These are phyloP conservation scores for Adela reaumurella DNA, from an alignment of 2,888 invertebrate genomes.

Conservation along the genomic window DNA sequence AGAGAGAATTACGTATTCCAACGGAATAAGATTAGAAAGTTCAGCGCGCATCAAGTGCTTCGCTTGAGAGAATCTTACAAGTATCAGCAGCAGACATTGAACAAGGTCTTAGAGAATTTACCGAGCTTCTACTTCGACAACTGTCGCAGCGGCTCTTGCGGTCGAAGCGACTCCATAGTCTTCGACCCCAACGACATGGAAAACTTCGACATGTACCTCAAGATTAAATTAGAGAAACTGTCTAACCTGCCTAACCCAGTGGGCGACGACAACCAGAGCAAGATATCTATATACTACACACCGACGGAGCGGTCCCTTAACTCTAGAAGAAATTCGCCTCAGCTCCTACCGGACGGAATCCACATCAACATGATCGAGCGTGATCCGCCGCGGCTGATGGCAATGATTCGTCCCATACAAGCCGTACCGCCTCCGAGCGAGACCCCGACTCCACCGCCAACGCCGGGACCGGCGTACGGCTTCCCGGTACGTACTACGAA, in stretches of 20 bases:
- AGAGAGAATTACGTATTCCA: conserved; percentile 95
- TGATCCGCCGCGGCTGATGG: conserved; percentile 33
- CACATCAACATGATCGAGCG: conserved; percentile 66
- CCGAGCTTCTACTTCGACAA: conserved; percentile 90
- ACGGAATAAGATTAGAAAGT: conserved; percentile 89
- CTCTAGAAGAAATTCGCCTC: conserved; percentile 41
- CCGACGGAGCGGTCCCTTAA: conserved; percentile 67
- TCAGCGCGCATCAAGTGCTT: conserved; percentile 88
- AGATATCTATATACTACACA: conserved; percentile 76
- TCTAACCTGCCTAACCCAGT: conserved; percentile 45
- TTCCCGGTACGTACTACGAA: conserved; percentile 18
- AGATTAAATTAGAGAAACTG: conserved; percentile 61
- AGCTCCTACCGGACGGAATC: conserved; percentile 52
- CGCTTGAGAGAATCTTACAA: conserved; percentile 90
- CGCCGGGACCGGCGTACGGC: conserved; percentile 14
- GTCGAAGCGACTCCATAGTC: conserved; percentile 69
- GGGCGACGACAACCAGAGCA: conserved; percentile 63
- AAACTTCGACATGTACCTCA: conserved; percentile 64
- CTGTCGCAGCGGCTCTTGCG: conserved; percentile 82
- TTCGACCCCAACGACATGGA: conserved; percentile 64
- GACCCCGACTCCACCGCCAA: conserved; percentile 11
- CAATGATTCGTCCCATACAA: conserved; percentile 32
- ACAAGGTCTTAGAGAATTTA: conserved; percentile 90
- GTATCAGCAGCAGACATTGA: conserved; percentile 91
- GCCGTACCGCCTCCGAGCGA: conserved; percentile 19